phyloP scores from a whole-genome alignment of 2,888 invertebrate species.

The Conistra vaccinii region DNA sequence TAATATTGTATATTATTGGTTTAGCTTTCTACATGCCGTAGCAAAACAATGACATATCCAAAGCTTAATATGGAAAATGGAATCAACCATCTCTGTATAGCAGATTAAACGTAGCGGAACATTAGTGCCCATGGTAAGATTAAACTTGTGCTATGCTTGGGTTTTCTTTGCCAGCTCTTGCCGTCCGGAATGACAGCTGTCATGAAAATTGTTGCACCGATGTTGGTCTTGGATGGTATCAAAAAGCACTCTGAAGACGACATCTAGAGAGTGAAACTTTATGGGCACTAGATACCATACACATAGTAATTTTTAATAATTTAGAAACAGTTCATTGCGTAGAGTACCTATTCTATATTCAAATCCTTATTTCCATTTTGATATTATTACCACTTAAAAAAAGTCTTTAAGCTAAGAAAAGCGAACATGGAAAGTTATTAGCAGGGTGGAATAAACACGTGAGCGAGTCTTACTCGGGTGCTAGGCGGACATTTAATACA shows the following conservation, averaged over 20 bases:
- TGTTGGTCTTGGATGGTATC: not conserved
- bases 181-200: too few species aligned
- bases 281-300: too few species aligned
- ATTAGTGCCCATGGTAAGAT: too few species aligned
- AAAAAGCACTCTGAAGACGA: not conserved
- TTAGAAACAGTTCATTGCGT: not conserved
- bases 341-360: not conserved
- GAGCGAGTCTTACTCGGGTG: too few species aligned
- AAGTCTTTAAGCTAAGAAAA: too few species aligned
- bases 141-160: not conserved
- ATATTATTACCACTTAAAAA: too few species aligned
- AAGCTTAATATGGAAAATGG: not conserved
- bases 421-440: too few species aligned
- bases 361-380: too few species aligned
- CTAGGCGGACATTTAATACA: too few species aligned
- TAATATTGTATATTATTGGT: constrained; percentile 14
- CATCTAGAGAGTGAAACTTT: too few species aligned
- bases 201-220: not conserved
- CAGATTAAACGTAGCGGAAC: not conserved
- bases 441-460: too few species aligned
- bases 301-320: not conserved
- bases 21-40: not conserved
- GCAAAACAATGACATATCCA: not conserved
- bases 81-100: not conserved
- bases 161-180: too few species aligned